Evolutionary conservation across 2,797 vertebrate species (phyloP), one percentile per base, ranked within the genome.

Genomic region (Erethizon dorsatum): DNA sequence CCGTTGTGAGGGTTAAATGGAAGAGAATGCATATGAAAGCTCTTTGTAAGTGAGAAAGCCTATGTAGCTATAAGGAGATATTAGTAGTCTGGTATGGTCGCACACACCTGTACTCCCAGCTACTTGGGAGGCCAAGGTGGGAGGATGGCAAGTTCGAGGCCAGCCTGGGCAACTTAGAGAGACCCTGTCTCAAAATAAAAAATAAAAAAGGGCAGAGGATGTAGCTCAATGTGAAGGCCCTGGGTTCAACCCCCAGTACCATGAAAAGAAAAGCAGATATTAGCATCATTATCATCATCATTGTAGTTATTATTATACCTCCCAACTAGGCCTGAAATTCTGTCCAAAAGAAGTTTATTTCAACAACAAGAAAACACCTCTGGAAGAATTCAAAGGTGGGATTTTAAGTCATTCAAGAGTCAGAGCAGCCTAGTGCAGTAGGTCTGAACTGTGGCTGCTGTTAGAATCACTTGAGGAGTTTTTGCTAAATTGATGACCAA

Each of bases 231-330:
- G 12, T 77, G 73, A 77, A 77, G 45, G 45, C 26, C 20, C 26
- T 77, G 45, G 13, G 26, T 50, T 77, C 73, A 50, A 77, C 26
- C 6, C 24, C 26, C 10, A 50, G 45, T 15, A 77, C 12, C 45
- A 77, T 13, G 31, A 28, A 77, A 47, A 77, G 41, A 47, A 28
- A 77, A 50, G 17, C 24, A 47, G 26, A 15, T 77, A 77, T 41
- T 80, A 84, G 15, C 59, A 61, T 31, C 47, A 33, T 89, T 65
- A 59, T 54, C 17, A 57, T 78, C 54, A 85, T 69, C 33, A 83
- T 63, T 95, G 83, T 41, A 79, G 33, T 91, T 96, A 90, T 93
- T 91, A 63, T 37, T 92, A 57, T 91, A 84, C 65, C 52, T 95
- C 28, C 79, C 52, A 93, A 31, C 15, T 77, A 94, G 59, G 31